Evolutionary conservation across 2,888 invertebrate genomes (phyloP), one percentile per base, ranked within the genome.

Genomic region (Rotaria macrura): DNA sequence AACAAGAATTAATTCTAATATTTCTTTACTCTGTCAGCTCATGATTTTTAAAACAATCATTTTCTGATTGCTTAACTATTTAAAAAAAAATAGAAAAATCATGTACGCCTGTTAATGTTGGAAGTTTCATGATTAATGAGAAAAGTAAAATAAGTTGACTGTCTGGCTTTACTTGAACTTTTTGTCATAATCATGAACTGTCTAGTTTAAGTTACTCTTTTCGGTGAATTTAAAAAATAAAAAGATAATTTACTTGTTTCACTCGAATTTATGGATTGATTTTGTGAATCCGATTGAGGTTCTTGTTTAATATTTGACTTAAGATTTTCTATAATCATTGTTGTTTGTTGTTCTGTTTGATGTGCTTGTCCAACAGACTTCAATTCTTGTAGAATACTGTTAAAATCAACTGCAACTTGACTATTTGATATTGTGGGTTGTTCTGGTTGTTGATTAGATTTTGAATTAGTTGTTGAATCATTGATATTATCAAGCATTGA

Each of bases 371-470:
- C 43, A 79, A 79, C 79, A 2, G 79, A 79, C 43, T 79, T 79
- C 25, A 79, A 43, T 79, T 79, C 79, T 79, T 79, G 79, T n/a
- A 79, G n/a, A 43, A 79, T 79, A 79, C 79, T 79, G n/a, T 79
- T 43, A n/a, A 79, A 79, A 79, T 79, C 79, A n/a, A 43, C 25
- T 2, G 12, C 12, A 34, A 65, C 38, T 43, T 79, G 43, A 20
- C 34, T 10, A n/a, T 43, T 79, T 23, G n/a, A 43, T 14, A 38
- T 43, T 40, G 23, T 23, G 25, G 23, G 79, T n/a, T 40, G 79
- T n/a, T 40, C 12, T 79, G 43, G n/a, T 12, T 79, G 79, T 43
- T 40, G 43, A n/a, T 43, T 43, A n/a, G 79, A 43, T 12, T 79
- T 25, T 79, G 79, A 79, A 43, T 25, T 43, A 7, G 25, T 25